phyloP scores from a whole-genome alignment of 2,888 invertebrate species.

The Drosophila nr. fundita region DNA sequence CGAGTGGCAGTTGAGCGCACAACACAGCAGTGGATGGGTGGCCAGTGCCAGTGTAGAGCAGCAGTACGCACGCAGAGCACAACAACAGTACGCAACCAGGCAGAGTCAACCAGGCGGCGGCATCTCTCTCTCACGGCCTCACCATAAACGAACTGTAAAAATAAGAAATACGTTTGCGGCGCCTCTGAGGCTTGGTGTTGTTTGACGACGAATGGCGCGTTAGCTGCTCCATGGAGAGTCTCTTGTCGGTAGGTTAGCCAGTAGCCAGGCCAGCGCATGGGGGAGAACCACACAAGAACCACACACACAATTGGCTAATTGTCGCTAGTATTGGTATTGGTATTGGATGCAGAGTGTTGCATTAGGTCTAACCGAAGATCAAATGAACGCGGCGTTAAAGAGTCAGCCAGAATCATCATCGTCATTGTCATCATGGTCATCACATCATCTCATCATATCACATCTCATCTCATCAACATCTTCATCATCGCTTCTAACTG shows the following conservation, averaged over 20 bases:
- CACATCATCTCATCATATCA: conserved; percentile 8
- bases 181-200: conserved; percentile 64
- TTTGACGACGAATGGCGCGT: conserved; percentile 39
- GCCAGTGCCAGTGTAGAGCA: conserved; percentile 37
- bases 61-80: conserved; percentile 36
- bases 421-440: conserved; percentile 52
- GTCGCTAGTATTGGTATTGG: conserved; percentile 19
- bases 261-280: conserved; percentile 26
- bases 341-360: conserved; percentile 17
- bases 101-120: conserved; percentile 58
- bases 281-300: conserved; percentile 27
- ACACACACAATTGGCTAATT: conserved; percentile 30
- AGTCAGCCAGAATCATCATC: conserved; percentile 61
- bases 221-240: conserved; percentile 55
- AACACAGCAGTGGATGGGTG: conserved; percentile 14
- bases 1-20: conserved; percentile 24
- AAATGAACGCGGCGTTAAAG: conserved; percentile 40
- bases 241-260: conserved; percentile 50
- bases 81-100: conserved; percentile 45
- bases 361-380: conserved; percentile 48
- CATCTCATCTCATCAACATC: conserved; percentile 29
- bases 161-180: conserved; percentile 76
- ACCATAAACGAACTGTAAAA: conserved; percentile 76
- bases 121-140: conserved; percentile 62
- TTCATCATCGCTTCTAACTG: conserved; percentile 61